Conservation (phyloP, 2,113 vertebrate species). For the Varanus salvator region DNA sequence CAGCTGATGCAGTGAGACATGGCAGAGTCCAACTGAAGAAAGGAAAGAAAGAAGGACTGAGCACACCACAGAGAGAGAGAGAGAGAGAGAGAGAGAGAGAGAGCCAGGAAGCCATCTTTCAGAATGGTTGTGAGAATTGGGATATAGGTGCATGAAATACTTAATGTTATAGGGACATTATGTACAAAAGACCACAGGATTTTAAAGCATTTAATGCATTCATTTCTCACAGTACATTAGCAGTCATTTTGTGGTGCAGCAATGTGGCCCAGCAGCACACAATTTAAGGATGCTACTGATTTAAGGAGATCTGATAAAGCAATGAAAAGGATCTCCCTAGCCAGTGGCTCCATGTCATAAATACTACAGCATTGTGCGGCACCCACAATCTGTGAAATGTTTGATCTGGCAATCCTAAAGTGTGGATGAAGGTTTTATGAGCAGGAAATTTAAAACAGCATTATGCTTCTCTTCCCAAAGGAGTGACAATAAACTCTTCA, state of each 20-base stretch:
- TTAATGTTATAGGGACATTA: too few relatives aligned
- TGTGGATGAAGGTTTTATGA: conserved; percentile 28
- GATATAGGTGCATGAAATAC: background rate
- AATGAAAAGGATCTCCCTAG: background rate
- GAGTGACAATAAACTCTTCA: conserved; percentile 18
- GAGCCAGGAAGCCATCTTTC: background rate
- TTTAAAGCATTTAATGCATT: background rate
- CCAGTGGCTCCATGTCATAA: background rate
- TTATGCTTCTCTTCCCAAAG: conserved; percentile 32
- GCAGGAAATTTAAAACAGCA: conserved; percentile 26
- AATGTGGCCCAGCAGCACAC: background rate
- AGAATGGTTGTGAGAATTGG: background rate
- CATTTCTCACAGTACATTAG: background rate
- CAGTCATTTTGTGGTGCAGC: background rate
- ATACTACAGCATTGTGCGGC: background rate
- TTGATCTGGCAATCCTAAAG: conserved; percentile 32
- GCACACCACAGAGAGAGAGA: background rate
- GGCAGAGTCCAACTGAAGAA: background rate
- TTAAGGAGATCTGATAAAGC: background rate
- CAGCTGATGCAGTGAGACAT: background rate
- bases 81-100: background rate
- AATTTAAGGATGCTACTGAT: background rate
- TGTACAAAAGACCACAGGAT: background rate
- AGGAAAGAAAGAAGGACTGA: background rate
- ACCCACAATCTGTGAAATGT: conserved; percentile 19